Evolutionary conservation across 2,113 vertebrate genomes (phyloP).

Genomic region (Hemichromis elongatus): DNA sequence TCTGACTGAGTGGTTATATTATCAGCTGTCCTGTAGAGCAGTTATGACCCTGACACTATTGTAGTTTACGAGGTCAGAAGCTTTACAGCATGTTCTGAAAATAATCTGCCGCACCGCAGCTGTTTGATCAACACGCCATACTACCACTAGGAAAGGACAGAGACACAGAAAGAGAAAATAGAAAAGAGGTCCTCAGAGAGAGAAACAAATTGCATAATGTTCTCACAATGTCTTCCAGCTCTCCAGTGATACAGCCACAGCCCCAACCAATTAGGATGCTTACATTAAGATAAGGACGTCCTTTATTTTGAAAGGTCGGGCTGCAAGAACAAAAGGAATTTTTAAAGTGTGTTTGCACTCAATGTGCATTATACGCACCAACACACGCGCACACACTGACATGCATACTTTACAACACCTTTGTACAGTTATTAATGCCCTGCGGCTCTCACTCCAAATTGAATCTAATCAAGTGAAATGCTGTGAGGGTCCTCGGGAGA

Average conservation of each 20-base stretch:
- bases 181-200: not conserved
- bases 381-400: not conserved
- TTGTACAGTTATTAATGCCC: slow-evolving; percentile 62
- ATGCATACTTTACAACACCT: slow-evolving; percentile 38
- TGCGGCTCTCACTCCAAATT: slow-evolving; percentile 50
- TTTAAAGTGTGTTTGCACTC: slow-evolving; percentile 26
- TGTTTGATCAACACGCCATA: slow-evolving; percentile 49
- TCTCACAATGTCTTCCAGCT: slow-evolving; percentile 29
- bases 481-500: slow-evolving; percentile 51
- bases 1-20: slow-evolving; percentile 20
- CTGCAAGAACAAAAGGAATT: slow-evolving; percentile 48
- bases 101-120: slow-evolving; percentile 53
- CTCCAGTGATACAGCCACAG: slow-evolving; percentile 21
- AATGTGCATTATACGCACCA: slow-evolving; percentile 28
- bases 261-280: slow-evolving; percentile 58
- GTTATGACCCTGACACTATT: slow-evolving; percentile 55
- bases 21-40: slow-evolving; percentile 41
- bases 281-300: slow-evolving; percentile 34
- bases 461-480: slow-evolving; percentile 72
- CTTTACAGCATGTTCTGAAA: slow-evolving; percentile 61
- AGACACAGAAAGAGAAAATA: slow-evolving; percentile 4
- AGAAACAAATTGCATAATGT: slow-evolving; percentile 53
- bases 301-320: slow-evolving; percentile 55
- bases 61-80: slow-evolving; percentile 64
- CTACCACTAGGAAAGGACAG: not conserved